Evolutionary conservation across 2,113 vertebrate species (phyloP).

Genomic region (Notothenia coriiceps): DNA sequence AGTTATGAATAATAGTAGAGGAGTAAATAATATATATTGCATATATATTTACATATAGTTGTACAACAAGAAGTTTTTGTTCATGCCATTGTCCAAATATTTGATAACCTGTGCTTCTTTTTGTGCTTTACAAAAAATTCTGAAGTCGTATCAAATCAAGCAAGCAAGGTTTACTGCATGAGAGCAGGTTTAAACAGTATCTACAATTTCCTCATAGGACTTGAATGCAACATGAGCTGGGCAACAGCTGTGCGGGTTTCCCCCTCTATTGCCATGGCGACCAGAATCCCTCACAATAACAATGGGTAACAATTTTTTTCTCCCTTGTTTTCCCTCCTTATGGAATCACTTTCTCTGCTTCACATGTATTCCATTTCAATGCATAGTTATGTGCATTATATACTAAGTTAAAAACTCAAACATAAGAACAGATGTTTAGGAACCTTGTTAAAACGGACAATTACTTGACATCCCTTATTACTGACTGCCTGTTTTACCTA

Average conservation of each 20-base stretch:
- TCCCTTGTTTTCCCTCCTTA: conserved; percentile 55
- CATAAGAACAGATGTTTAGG: not conserved
- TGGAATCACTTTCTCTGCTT: conserved; percentile 46
- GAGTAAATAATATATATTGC: not conserved
- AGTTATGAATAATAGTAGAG: not conserved
- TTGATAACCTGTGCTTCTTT: not conserved
- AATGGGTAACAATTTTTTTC: conserved; percentile 41
- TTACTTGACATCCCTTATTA: not conserved
- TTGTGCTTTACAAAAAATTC: not conserved
- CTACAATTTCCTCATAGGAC: conserved; percentile 39
- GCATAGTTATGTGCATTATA: not conserved
- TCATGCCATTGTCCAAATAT: not conserved
- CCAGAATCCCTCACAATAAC: conserved; percentile 75
- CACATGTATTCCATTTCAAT: conserved; percentile 10
- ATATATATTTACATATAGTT: not conserved
- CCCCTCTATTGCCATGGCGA: conserved; percentile 79
- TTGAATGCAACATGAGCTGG: conserved; percentile 59
- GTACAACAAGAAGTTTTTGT: not conserved
- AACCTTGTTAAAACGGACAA: not conserved
- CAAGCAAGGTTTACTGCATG: not conserved
- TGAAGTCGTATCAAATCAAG: not conserved
- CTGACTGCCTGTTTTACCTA: not conserved
- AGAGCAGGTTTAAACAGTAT: not conserved
- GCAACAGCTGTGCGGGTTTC: conserved; percentile 85
- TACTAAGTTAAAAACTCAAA: not conserved